phyloP scores from a whole-genome alignment of 2,888 invertebrate genomes.

The Dryadula phaetusa region DNA sequence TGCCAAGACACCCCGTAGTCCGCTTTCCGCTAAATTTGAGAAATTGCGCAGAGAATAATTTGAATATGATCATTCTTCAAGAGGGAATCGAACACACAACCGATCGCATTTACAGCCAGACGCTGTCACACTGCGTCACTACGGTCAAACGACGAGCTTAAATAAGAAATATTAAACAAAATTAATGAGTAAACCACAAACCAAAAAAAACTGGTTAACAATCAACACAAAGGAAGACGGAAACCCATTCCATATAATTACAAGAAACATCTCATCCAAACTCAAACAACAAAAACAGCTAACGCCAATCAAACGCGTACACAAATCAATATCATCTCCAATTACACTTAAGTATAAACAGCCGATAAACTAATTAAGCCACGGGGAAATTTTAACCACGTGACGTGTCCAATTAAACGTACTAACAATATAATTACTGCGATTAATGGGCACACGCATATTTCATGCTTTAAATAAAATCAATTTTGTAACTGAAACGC shows the following conservation, averaged over 20 bases:
- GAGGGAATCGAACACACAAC: too few species aligned
- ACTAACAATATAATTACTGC: constrained; percentile 83
- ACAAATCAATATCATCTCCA: constrained; percentile 46
- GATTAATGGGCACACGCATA: constrained; percentile 77
- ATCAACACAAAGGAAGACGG: constrained; percentile 15
- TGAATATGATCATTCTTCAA: too few species aligned
- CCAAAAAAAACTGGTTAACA: background rate
- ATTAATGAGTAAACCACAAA: background rate
- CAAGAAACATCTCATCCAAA: constrained; percentile 17
- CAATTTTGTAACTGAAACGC: constrained; percentile 68
- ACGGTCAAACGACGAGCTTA: too few species aligned
- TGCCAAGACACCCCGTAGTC: too few species aligned
- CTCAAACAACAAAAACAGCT: constrained; percentile 27
- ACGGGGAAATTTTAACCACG: constrained; percentile 51
- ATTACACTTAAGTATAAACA: constrained; percentile 48
- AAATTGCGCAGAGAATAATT: too few species aligned
- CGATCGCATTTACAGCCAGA: too few species aligned
- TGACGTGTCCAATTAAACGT: constrained; percentile 77
- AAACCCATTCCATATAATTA: constrained; percentile 17
- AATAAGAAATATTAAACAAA: background rate
- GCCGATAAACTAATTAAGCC: constrained; percentile 48
- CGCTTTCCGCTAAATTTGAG: too few species aligned
- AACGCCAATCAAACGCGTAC: constrained; percentile 32
- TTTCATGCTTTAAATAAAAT: constrained; percentile 77
- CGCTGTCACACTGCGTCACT: too few species aligned